Evolutionary conservation across 2,888 invertebrate species (phyloP).

Genomic region (Pheosia gnoma): DNA sequence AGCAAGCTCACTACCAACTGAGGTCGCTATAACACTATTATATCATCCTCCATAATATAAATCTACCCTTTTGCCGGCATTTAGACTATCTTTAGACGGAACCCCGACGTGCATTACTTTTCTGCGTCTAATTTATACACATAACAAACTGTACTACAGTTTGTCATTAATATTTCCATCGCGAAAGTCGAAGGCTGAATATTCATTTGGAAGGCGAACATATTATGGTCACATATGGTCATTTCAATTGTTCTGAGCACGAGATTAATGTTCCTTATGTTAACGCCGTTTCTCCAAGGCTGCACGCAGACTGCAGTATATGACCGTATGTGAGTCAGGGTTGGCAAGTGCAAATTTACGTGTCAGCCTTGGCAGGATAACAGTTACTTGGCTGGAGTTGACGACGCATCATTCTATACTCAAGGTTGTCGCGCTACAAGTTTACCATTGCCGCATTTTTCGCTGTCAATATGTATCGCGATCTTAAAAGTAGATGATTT

Average conservation of each 20-base stretch:
- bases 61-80: not conserved
- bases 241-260: constrained; percentile 38
- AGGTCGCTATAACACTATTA: not conserved
- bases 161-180: constrained; percentile 36
- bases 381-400: no score
- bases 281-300: constrained; percentile 36
- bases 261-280: constrained; percentile 44
- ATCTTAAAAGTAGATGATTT: no score
- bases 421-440: no score
- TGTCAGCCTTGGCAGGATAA: no score
- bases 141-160: constrained; percentile 7
- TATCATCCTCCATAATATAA: not conserved
- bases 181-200: constrained; percentile 57
- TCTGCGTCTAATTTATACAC: not conserved
- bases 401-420: no score
- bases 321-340: not conserved
- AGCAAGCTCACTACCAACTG: no score
- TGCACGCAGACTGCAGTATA: constrained; percentile 25
- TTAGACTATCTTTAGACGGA: constrained; percentile 19
- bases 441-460: no score
- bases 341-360: no score
- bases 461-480: no score
- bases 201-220: constrained; percentile 30
- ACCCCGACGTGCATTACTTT: constrained; percentile 5
- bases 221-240: constrained; percentile 25